phyloP scores from a whole-genome alignment of 2,797 vertebrate species.

The Enteromius anoplus region DNA sequence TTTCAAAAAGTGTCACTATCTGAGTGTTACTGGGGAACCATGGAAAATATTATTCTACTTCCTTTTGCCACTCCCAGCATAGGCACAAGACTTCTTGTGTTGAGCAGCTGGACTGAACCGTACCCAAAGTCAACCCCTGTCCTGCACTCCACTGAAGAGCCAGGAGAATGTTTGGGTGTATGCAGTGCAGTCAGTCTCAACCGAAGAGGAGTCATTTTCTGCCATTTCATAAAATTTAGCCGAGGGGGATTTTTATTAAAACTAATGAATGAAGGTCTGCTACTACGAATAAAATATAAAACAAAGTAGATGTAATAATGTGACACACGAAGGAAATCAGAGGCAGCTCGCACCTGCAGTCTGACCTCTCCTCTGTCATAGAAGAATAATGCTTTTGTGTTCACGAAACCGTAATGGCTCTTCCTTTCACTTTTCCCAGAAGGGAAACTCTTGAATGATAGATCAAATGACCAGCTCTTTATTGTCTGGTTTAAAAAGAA shows the following conservation, averaged over 20 bases:
- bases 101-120: constrained; percentile 4
- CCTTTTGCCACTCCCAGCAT: constrained; percentile 20
- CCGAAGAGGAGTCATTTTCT: constrained; percentile 22
- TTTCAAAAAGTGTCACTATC: background rate
- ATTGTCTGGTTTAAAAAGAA: background rate
- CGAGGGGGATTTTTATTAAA: background rate
- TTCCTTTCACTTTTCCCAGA: background rate
- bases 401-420: background rate
- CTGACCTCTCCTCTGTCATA: background rate
- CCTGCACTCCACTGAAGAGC: background rate
- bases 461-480: background rate
- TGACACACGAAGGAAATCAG: background rate
- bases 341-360: background rate
- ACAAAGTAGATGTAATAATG: background rate
- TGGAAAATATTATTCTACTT: constrained; percentile 28
- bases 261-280: background rate
- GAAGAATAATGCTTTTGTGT: constrained; percentile 28
- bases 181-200: constrained; percentile 8
- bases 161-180: constrained; percentile 24
- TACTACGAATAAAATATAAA: background rate
- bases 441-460: background rate
- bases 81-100: constrained; percentile 61
- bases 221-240: background rate
- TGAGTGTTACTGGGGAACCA: constrained; percentile 38
- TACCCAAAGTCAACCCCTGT: constrained; percentile 47